Conservation (phyloP, 2,797 vertebrate species). For the Acanthurus leucopareius region DNA sequence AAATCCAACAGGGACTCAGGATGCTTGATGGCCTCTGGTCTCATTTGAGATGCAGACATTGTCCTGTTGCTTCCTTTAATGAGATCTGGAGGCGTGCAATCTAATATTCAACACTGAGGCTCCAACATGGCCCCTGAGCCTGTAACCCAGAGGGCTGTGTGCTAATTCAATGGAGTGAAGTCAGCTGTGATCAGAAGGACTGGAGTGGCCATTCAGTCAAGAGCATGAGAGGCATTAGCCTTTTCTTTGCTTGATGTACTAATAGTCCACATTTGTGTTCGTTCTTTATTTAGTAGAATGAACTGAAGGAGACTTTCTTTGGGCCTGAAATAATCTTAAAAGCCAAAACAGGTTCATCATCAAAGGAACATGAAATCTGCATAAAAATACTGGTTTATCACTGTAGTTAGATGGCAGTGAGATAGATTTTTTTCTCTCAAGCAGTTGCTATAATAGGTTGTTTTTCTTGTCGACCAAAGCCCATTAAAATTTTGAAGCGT, state of each 20-base stretch:
- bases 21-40: constrained; percentile 72
- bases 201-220: constrained; percentile 58
- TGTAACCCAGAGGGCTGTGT: constrained; percentile 67
- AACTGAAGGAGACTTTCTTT: constrained; percentile 7
- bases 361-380: constrained; percentile 1
- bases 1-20: constrained; percentile 67
- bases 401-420: background rate
- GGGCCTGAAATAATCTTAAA: constrained; percentile 12
- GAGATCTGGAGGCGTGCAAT: constrained; percentile 84
- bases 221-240: constrained; percentile 39
- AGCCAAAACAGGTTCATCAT: constrained; percentile 2
- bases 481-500: background rate
- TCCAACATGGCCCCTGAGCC: constrained; percentile 73
- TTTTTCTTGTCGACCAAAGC: background rate
- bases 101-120: constrained; percentile 82
- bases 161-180: constrained; percentile 80
- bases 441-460: no score
- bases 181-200: constrained; percentile 73
- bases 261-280: constrained; percentile 15
- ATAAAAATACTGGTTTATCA: background rate
- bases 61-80: constrained; percentile 85
- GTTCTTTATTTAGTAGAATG: constrained; percentile 19
- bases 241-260: constrained; percentile 17
- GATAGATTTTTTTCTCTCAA: background rate
- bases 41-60: constrained; percentile 82